These are phyloP conservation scores for Margarornis squamiger DNA, from an alignment of 2,797 vertebrate genomes.

Conservation along the genomic window DNA sequence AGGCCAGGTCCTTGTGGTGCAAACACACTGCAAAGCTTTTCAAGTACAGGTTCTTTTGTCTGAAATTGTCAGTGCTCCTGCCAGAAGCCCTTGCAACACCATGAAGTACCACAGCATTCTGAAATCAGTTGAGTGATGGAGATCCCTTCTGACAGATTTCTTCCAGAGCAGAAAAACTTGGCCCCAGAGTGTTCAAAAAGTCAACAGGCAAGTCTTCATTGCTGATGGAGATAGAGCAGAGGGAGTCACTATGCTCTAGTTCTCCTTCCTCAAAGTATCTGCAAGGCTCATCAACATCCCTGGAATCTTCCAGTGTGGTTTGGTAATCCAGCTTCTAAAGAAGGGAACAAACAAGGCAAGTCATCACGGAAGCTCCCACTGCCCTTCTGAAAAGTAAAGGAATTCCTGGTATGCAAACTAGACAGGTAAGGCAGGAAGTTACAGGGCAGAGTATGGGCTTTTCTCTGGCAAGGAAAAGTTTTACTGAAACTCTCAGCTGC, in stretches of 20 bases:
- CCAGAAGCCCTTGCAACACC: not conserved
- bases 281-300: not conserved
- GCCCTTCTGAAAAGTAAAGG: not conserved
- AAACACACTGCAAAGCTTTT: not conserved
- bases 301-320: not conserved
- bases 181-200: slow-evolving; percentile 76
- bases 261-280: slow-evolving; percentile 76
- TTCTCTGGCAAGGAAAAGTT: not conserved
- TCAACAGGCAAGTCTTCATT: slow-evolving; percentile 38
- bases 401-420: not conserved
- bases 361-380: not conserved
- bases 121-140: not conserved
- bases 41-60: not conserved
- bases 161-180: slow-evolving; percentile 71
- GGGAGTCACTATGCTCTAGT: slow-evolving; percentile 24
- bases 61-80: not conserved
- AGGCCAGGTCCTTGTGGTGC: not conserved
- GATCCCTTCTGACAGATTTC: slow-evolving; percentile 37
- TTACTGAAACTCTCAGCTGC: not conserved
- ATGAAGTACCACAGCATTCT: not conserved
- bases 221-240: slow-evolving; percentile 60
- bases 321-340: slow-evolving; percentile 66
- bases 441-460: not conserved
- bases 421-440: not conserved
- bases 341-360: not conserved